A percentile compares a stretch with the other conserved stretches of the same genome.
Conservation (phyloP, 2,888 invertebrate species). For the Sthenelais limicola region DNA sequence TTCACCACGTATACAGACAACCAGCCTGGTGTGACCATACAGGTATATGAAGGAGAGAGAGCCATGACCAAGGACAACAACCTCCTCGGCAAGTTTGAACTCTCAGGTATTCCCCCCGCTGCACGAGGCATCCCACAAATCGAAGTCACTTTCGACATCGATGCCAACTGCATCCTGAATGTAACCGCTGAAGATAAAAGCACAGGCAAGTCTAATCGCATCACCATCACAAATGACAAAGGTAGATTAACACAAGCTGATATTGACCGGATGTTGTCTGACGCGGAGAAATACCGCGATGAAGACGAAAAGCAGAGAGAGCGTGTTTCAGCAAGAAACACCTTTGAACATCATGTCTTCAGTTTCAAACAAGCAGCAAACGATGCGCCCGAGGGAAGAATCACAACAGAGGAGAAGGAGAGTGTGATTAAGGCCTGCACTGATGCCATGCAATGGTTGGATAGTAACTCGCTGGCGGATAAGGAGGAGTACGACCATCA, state of each 20-base stretch:
- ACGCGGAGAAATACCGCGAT: constrained; percentile 64
- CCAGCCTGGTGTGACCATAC: constrained; percentile 75
- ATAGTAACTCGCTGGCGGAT: constrained; percentile 83
- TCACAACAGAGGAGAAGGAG: constrained; percentile 80
- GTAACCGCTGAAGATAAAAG: constrained; percentile 78
- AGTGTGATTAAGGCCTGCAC: constrained; percentile 75
- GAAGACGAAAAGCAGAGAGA: constrained; percentile 67
- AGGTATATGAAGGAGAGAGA: constrained; percentile 92
- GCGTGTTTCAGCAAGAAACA: constrained; percentile 52
- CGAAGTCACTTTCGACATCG: constrained; percentile 86
- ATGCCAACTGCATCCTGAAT: constrained; percentile 86
- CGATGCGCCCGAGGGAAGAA: constrained; percentile 74
- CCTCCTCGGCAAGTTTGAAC: constrained; percentile 66
- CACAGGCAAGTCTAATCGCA: constrained; percentile 85
- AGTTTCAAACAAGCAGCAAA: constrained; percentile 76
- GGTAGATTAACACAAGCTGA: constrained; percentile 87
- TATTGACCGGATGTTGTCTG: constrained; percentile 80
- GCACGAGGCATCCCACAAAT: constrained; percentile 69
- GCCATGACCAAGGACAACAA: constrained; percentile 97
- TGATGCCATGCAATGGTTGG: constrained; percentile 85
- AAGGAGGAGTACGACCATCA: constrained; percentile 72
- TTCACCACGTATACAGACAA: constrained; percentile 95
- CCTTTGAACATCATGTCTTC: constrained; percentile 62
- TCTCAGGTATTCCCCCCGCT: constrained; percentile 69
- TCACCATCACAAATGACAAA: constrained; percentile 90